A percentile compares a stretch with the other conserved stretches of the same genome.
Conservation (phyloP, 2,888 invertebrate species). For the Cosmorhoe ocellata region DNA sequence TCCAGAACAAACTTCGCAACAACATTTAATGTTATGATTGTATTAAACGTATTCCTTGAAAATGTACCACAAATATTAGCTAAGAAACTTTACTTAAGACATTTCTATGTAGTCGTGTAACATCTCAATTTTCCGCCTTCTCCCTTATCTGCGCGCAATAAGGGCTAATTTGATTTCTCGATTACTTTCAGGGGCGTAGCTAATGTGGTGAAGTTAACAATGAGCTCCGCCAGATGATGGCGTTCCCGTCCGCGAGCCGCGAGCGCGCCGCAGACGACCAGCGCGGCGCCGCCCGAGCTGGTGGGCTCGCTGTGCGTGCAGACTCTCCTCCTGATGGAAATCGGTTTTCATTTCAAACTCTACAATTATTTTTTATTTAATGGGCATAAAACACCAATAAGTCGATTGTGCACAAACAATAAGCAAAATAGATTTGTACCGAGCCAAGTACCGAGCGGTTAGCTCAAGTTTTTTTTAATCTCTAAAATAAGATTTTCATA, state of each 20-base stretch:
- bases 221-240: slow-evolving; percentile 55
- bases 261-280: too few relatives aligned
- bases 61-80: slow-evolving; percentile 67
- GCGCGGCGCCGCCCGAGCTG: too few relatives aligned
- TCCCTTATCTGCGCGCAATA: slow-evolving; percentile 38
- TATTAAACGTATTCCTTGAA: slow-evolving; percentile 65
- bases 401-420: too few relatives aligned
- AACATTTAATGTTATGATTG: slow-evolving; percentile 67
- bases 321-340: too few relatives aligned
- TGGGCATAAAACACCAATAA: too few relatives aligned
- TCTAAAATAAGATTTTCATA: slow-evolving; percentile 15
- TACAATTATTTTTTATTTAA: too few relatives aligned
- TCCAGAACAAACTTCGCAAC: slow-evolving; percentile 50
- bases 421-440: too few relatives aligned
- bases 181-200: slow-evolving; percentile 31
- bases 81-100: slow-evolving; percentile 60
- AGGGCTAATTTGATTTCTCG: slow-evolving; percentile 32
- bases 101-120: slow-evolving; percentile 38
- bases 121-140: slow-evolving; percentile 14
- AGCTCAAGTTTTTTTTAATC: slow-evolving; percentile 8
- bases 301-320: too few relatives aligned
- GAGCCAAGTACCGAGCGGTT: too few relatives aligned
- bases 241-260: too few relatives aligned
- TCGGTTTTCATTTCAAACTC: too few relatives aligned
- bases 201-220: slow-evolving; percentile 43